Base-by-base conservation (phyloP, 1,140 invertebrate species). In the Sarcophaga bullata region DNA sequence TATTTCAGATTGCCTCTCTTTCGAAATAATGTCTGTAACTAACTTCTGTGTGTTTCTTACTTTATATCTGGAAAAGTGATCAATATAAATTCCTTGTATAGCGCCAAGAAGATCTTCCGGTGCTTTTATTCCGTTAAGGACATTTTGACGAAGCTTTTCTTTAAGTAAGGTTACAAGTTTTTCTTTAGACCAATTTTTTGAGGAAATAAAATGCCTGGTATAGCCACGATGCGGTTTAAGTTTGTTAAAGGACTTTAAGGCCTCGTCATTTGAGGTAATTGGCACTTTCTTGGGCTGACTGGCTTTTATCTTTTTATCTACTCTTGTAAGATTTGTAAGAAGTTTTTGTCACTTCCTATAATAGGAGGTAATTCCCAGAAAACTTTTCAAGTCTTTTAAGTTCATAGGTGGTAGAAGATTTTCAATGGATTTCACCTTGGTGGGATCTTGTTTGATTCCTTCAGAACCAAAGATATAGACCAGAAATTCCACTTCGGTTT, bases 81-180 rank as follows among this genome's bases (percentile, higher is more conserved):
- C 58, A 68, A 68, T 68, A 68, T 68, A 68, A 68, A 68, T 68
- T 68, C n/a, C 58, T 68, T 68, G 11, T n/a, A 68, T 68, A 68
- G 15, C 15, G 6, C 58, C 58, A 68, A 68, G 58, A 68, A 68
- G 58, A 68, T 17, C n/a, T n/a, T n/a, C n/a, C n/a, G n/a, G n/a
- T n/a, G n/a, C n/a, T n/a, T n/a, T n/a, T n/a, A n/a, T n/a, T 6
- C 17, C 17, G 11, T 68, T 68, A 9, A 68, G 7, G 15, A 68
- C n/a, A 68, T 68, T 68, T 9, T 7, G 58, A 6, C 58, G 7
- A 68, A 68, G 58, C n/a, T 68, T 68, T 17, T 68, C 58, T 17
- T 68, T 68, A 9, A 68, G 17, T 17, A 68, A 9, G 58, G 58
- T n/a, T 9, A 68, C 15, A n/a, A 68, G 58, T 68, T 8, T n/a